These are phyloP conservation scores for Noctua pronuba DNA, from an alignment of 2,888 invertebrate genomes.

Conservation along the genomic window DNA sequence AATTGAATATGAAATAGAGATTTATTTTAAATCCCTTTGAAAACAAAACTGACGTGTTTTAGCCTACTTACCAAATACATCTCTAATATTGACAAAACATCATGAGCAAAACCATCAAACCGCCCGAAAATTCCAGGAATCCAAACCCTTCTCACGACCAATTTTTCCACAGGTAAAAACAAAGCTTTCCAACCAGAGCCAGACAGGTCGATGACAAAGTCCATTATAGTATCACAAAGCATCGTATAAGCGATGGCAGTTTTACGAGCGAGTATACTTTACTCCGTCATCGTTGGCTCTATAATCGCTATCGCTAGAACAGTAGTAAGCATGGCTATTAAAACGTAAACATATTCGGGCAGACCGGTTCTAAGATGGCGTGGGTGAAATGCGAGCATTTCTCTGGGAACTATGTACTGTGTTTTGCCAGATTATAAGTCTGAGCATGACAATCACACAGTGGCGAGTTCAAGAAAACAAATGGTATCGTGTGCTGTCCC, in stretches of 20 bases:
- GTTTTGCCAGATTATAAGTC: slow-evolving; percentile 2
- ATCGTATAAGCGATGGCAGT: slow-evolving; percentile 55
- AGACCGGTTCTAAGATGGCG: slow-evolving; percentile 37
- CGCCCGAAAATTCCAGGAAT: not conserved
- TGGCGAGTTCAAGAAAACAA: not conserved
- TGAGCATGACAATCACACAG: not conserved
- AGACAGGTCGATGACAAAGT: slow-evolving; percentile 64
- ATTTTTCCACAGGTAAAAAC: not conserved
- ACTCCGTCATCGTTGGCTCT: slow-evolving; percentile 62
- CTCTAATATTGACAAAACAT: no score
- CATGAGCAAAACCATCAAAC: no score
- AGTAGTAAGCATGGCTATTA: slow-evolving; percentile 64
- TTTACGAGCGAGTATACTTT: slow-evolving; percentile 63
- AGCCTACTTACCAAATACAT: not conserved
- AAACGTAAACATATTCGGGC: slow-evolving; percentile 64
- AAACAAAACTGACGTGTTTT: not conserved
- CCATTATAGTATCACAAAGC: slow-evolving; percentile 63
- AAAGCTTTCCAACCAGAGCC: slow-evolving; percentile 10
- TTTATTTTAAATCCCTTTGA: not conserved
- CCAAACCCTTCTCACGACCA: not conserved
- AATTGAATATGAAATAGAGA: not conserved
- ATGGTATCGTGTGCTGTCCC: not conserved
- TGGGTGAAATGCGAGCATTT: slow-evolving; percentile 38
- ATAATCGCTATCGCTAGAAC: slow-evolving; percentile 64
- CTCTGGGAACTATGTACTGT: not conserved